phyloP scores from a whole-genome alignment of 2,888 invertebrate genomes.

The Celastrina argiolus region DNA sequence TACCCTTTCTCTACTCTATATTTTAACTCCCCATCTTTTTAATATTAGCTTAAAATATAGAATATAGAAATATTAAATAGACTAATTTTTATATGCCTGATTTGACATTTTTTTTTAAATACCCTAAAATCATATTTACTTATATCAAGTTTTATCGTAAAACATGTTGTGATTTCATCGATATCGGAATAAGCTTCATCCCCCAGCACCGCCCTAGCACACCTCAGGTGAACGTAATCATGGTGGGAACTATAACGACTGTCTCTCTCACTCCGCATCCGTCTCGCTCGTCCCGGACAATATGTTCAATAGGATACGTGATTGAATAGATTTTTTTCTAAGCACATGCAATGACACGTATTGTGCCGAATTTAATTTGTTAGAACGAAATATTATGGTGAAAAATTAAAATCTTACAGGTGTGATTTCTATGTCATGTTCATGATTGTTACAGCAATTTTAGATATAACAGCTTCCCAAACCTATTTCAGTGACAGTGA shows the following conservation, averaged over 20 bases:
- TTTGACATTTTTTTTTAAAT: no score
- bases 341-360: slow-evolving; percentile 26
- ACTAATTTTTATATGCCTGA: no score
- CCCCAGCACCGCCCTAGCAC: slow-evolving; percentile 36
- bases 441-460: not conserved
- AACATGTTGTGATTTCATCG: not conserved
- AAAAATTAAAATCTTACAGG: slow-evolving; percentile 11
- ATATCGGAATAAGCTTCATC: slow-evolving; percentile 22
- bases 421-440: slow-evolving; percentile 2
- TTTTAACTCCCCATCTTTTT: no score
- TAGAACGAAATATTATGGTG: not conserved
- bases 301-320: slow-evolving; percentile 47
- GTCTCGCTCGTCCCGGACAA: slow-evolving; percentile 58
- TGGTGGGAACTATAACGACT: slow-evolving; percentile 70
- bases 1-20: no score
- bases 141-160: no score
- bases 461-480: no score
- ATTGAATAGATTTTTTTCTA: slow-evolving; percentile 37
- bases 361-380: slow-evolving; percentile 22
- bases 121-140: no score
- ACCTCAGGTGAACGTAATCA: slow-evolving; percentile 72
- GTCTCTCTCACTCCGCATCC: slow-evolving; percentile 52
- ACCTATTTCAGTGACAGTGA: no score
- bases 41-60: not conserved
- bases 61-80: no score